Conservation (phyloP, 2,888 invertebrate genomes). For the Aricia artaxerxes region DNA sequence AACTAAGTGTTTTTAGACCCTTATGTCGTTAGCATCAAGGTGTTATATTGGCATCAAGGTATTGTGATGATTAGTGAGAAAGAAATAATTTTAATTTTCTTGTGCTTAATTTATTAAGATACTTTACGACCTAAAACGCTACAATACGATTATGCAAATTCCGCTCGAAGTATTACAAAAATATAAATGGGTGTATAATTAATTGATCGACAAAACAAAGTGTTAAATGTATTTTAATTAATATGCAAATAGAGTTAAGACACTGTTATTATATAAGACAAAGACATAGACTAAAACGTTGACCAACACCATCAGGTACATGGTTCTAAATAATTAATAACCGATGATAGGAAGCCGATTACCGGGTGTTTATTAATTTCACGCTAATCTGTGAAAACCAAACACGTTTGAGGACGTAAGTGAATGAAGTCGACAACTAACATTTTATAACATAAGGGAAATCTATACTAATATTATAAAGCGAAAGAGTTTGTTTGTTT, state of each 20-base stretch:
- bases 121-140: no score
- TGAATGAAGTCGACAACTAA: no score
- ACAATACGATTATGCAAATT: neutral
- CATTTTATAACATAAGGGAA: no score
- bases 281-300: neutral
- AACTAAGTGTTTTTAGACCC: neutral
- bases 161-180: neutral
- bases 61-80: neutral
- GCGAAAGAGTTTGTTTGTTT: no score
- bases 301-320: neutral
- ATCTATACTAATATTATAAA: no score
- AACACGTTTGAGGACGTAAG: conserved; percentile 24
- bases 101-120: neutral
- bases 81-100: neutral
- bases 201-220: neutral
- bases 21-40: no score
- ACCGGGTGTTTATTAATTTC: conserved; percentile 32
- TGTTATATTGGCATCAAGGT: no score
- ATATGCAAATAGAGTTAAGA: conserved; percentile 13
- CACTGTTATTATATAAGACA: conserved; percentile 18
- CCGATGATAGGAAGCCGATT: conserved; percentile 19
- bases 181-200: neutral
- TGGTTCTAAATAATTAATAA: conserved; percentile 29
- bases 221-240: neutral
- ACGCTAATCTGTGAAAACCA: conserved; percentile 32